Percentiles rank a stretch among this genome's conserved stretches.
Evolutionary conservation across 2,888 invertebrate species (phyloP).

Genomic region (Spisula subtruncata): DNA sequence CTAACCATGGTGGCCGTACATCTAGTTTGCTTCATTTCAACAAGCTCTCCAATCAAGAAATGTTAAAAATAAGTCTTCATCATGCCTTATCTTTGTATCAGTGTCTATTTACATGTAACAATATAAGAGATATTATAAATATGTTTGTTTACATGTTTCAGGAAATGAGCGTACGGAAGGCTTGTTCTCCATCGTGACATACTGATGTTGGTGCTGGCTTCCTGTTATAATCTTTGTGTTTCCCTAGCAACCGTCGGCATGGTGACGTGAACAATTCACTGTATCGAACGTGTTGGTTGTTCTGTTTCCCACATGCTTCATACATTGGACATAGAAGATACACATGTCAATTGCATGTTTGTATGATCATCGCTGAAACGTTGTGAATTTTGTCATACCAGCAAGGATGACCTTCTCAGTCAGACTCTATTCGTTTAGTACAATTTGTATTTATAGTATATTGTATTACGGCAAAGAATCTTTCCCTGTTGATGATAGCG

Average conservation of each 20-base stretch:
- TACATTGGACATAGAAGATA: neutral
- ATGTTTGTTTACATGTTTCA: constrained; percentile 65
- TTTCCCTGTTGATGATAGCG: too few relatives aligned
- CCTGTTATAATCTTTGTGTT: neutral
- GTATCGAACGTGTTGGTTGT: neutral
- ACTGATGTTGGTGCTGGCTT: neutral
- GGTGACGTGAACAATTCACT: neutral
- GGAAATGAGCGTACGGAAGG: constrained; percentile 84
- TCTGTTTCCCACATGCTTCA: neutral
- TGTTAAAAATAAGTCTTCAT: neutral
- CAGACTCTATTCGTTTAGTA: neutral
- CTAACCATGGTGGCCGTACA: neutral
- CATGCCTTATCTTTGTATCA: neutral
- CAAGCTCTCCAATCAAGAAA: neutral
- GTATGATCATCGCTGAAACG: neutral
- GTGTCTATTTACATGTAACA: neutral
- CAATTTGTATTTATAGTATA: too few relatives aligned
- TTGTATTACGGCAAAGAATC: too few relatives aligned
- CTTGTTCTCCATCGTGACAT: constrained; percentile 74
- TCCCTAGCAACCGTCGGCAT: neutral
- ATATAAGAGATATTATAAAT: neutral
- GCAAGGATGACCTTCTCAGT: neutral
- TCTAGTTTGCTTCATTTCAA: neutral
- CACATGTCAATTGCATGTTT: neutral
- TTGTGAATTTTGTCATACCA: neutral